phyloP scores from a whole-genome alignment of 2,797 vertebrate species.

The Australoheros facetus region DNA sequence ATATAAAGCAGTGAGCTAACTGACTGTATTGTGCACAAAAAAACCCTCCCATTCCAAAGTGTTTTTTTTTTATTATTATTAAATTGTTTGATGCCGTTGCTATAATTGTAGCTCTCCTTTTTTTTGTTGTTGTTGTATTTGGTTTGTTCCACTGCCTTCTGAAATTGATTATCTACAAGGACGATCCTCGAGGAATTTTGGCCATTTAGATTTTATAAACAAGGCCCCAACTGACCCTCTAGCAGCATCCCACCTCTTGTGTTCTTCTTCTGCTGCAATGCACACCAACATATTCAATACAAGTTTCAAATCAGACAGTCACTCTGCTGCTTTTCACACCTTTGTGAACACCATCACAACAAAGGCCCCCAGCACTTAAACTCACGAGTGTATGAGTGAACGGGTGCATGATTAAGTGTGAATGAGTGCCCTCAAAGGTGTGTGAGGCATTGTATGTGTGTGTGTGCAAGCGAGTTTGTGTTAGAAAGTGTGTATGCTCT shows the following conservation, averaged over 20 bases:
- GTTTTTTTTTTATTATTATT: background rate
- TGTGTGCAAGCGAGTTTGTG: constrained; percentile 25
- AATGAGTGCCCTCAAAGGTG: constrained; percentile 44
- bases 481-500: constrained; percentile 53
- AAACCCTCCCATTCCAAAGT: background rate
- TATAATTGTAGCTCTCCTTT: too few relatives aligned
- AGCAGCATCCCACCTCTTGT: constrained; percentile 24
- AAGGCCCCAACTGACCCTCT: constrained; percentile 40
- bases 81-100: background rate
- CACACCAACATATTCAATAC: constrained; percentile 60
- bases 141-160: background rate
- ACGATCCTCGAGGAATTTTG: background rate
- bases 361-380: constrained; percentile 63
- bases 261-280: constrained; percentile 53
- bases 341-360: constrained; percentile 75
- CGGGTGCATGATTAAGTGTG: constrained; percentile 21
- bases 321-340: constrained; percentile 66
- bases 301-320: constrained; percentile 59
- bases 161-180: background rate
- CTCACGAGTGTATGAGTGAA: constrained; percentile 44
- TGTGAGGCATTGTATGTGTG: constrained; percentile 20
- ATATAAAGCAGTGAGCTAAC: background rate
- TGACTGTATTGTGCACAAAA: background rate
- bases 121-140: background rate
- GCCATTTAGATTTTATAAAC: background rate